Evolutionary conservation across 2,797 vertebrate species (phyloP).

Genomic region (Leontocebus nigricollis): DNA sequence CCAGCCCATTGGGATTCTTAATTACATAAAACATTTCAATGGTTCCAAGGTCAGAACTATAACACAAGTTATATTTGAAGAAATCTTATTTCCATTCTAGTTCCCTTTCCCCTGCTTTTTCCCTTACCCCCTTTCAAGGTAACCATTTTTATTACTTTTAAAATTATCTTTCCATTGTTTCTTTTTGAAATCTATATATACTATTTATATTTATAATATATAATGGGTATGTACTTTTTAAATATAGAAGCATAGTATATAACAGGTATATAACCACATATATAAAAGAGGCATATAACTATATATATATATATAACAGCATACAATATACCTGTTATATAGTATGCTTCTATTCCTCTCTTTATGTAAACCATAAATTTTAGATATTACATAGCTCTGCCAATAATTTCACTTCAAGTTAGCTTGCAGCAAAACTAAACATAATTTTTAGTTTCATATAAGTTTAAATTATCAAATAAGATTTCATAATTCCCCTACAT

Average conservation of each 20-base stretch:
- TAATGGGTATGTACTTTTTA: not conserved
- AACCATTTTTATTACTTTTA: not conserved
- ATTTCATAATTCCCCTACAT: not conserved
- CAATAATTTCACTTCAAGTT: not conserved
- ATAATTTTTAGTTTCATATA: not conserved
- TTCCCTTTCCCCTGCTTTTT: not conserved
- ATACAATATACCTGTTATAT: too few species aligned
- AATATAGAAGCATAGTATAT: too few species aligned
- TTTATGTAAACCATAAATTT: not conserved
- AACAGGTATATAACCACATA: too few species aligned
- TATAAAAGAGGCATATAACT: too few species aligned
- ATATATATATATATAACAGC: too few species aligned
- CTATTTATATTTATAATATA: not conserved
- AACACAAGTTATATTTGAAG: not conserved
- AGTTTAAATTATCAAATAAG: slow-evolving; percentile 29
- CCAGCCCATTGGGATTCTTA: not conserved
- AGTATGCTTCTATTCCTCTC: not conserved
- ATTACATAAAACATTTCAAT: not conserved
- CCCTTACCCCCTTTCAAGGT: not conserved
- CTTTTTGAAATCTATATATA: not conserved
- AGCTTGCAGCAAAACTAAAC: slow-evolving; percentile 30
- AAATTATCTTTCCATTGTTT: not conserved
- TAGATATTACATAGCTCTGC: not conserved
- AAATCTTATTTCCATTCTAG: not conserved
- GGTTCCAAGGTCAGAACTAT: not conserved